These are phyloP conservation scores for Lytechinus pictus DNA, from an alignment of 35 echinoderm and acorn worm species.

Conservation along the genomic window DNA sequence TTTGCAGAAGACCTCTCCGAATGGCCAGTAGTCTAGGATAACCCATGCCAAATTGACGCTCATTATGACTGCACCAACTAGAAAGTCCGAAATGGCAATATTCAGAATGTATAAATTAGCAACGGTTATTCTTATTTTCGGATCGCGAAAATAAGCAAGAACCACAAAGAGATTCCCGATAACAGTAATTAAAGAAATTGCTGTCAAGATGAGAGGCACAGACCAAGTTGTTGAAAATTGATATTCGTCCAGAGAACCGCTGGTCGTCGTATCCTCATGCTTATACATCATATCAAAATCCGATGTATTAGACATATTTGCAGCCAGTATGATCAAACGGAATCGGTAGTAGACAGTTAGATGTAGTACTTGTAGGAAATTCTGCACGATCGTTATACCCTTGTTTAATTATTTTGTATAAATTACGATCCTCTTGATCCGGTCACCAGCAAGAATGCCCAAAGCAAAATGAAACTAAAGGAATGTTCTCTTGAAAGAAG, in stretches of 20 bases:
- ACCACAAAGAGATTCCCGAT: constrained; percentile 56
- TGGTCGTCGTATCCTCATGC: background rate
- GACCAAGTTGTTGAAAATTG: background rate
- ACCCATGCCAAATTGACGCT: constrained; percentile 53
- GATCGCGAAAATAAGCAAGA: constrained; percentile 47
- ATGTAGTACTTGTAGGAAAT: no score
- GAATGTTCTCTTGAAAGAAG: no score
- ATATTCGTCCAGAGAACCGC: background rate
- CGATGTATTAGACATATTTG: background rate
- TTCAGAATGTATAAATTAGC: constrained; percentile 60
- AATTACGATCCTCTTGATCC: no score
- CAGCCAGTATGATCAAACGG: background rate
- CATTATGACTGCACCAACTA: constrained; percentile 53
- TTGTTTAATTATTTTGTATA: no score
- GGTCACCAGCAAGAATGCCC: no score
- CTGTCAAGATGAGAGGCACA: background rate
- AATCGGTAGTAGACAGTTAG: background rate
- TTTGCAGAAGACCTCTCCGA: constrained; percentile 64
- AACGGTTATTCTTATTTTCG: constrained; percentile 31
- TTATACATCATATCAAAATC: no score
- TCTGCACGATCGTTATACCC: no score
- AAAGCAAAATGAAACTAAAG: no score
- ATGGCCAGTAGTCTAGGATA: constrained; percentile 53
- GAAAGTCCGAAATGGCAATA: constrained; percentile 42
- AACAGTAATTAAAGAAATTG: constrained; percentile 1